Evolutionary conservation across 2,797 vertebrate species (phyloP), one percentile per base, ranked within the genome.

Genomic region (Zenarchopterus dispar): DNA sequence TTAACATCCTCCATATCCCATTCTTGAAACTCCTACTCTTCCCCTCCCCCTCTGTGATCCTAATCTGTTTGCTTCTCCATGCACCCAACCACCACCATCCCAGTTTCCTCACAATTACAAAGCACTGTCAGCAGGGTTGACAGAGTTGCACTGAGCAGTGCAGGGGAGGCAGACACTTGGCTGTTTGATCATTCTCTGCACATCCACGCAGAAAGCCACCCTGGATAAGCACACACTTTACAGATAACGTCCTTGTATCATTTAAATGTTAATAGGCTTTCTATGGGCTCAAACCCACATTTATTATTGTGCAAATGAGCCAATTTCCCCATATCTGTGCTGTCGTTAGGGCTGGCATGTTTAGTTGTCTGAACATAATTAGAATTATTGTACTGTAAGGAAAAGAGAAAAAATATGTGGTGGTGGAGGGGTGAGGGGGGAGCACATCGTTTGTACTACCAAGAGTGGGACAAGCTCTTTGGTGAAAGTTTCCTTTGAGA

Each of bases 241-340:
- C 65, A 87, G 90, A 91, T 92, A 91, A 90, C 75, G 46, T 75
- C 79, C 82, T 89, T 88, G 88, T 93, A 90, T 91, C 85, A 91
- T 91, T 91, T 90, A 91, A 93, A 91, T 92, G 84, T 90, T 92
- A 92, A 92, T 92, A 83, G 82, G 78, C 84, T 91, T 91, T 91
- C 76, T 84, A 86, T 88, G 82, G 87, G 86, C 85, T 89, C 82
- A 81, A 91, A 91, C 83, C 76, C 85, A 89, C 83, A 89, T 89
- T 87, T 91, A 91, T 92, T 90, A 88, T 91, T 90, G 90, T 92
- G 90, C 86, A 91, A 92, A 91, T 92, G 75, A 91, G 84, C 86
- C 81, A 89, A 93, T 91, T 91, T 87, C 75, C 77, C 64, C 84
- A 73, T 90, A 90, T 91, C 89, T 87, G 64, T 79, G 77, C 85